These are phyloP conservation scores for Vombatus ursinus DNA, from an alignment of 2,113 vertebrate genomes.

Conservation along the genomic window DNA sequence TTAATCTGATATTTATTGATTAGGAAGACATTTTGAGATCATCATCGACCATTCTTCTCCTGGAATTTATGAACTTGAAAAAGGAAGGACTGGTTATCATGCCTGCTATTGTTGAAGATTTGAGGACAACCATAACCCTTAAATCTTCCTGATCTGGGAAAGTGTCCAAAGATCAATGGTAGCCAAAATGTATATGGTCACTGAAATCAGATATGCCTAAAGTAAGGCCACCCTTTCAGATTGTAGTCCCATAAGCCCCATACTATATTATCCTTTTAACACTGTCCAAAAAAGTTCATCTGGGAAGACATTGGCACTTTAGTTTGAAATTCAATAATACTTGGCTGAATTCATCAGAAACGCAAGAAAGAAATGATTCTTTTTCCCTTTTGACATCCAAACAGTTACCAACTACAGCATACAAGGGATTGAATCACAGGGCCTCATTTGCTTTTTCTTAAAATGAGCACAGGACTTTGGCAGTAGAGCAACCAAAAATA, in stretches of 20 bases:
- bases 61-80: background rate
- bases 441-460: background rate
- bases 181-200: background rate
- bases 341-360: constrained; percentile 1
- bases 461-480: background rate
- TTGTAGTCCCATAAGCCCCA: background rate
- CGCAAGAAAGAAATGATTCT: background rate
- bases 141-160: constrained; percentile 11
- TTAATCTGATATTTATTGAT: background rate
- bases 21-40: background rate
- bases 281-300: background rate
- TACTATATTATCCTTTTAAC: background rate
- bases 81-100: background rate
- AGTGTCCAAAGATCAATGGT: background rate
- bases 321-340: background rate
- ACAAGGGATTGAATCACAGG: background rate
- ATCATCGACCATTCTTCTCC: background rate
- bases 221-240: background rate
- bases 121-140: background rate
- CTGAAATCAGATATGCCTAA: background rate
- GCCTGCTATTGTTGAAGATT: background rate
- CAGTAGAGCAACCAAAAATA: background rate
- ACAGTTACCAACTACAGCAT: background rate
- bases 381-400: background rate
- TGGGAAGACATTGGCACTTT: background rate